These are phyloP conservation scores for Riparia riparia DNA, from an alignment of 2,113 vertebrate species.

Conservation along the genomic window DNA sequence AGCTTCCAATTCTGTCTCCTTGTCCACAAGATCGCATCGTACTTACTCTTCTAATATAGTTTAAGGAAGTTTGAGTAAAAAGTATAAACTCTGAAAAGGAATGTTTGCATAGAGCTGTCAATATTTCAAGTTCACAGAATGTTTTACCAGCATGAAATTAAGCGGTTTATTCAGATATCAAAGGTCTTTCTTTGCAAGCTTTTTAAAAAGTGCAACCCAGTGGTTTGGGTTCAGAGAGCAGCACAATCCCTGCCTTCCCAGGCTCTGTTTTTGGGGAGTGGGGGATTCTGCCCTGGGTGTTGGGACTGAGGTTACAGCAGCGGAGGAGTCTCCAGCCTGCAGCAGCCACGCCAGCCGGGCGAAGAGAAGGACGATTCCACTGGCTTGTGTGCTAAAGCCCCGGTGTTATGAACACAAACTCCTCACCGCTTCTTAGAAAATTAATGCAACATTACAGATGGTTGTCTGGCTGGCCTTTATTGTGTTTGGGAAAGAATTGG, in stretches of 20 bases:
- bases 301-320: neutral
- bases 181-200: neutral
- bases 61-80: neutral
- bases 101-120: neutral
- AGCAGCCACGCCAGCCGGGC: slow-evolving; percentile 13
- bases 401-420: rapidly evolving
- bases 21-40: neutral
- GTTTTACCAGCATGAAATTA: neutral
- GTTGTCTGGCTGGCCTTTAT: neutral
- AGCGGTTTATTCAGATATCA: slow-evolving; percentile 32
- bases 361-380: slow-evolving; percentile 23
- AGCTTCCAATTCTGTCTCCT: neutral
- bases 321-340: neutral
- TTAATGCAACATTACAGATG: neutral
- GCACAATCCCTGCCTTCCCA: neutral
- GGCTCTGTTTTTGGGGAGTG: slow-evolving; percentile 30
- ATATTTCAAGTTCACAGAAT: neutral
- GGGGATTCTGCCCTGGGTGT: neutral
- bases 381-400: neutral
- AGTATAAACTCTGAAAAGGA: neutral
- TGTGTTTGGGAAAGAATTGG: neutral
- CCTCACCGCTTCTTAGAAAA: neutral
- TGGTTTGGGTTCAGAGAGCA: slow-evolving; percentile 61
- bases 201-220: neutral
- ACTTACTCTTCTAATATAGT: neutral